Evolutionary conservation across 2,113 vertebrate species (phyloP).

Genomic region (Spea multiplicata): DNA sequence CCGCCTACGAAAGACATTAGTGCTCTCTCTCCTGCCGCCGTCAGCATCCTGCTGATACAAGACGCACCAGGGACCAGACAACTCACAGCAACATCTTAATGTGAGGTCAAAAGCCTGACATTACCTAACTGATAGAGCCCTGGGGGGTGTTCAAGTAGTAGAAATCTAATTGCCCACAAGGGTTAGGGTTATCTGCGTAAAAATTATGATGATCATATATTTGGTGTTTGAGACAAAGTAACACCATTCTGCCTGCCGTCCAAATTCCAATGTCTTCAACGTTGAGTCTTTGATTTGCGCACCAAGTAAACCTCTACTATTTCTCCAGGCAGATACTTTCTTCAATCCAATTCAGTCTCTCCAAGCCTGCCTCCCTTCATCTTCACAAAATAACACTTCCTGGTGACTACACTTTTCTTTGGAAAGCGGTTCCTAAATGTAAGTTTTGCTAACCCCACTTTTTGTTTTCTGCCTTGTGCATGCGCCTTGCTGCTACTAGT

Average conservation of each 20-base stretch:
- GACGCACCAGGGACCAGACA: background rate
- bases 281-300: no score
- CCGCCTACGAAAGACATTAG: background rate
- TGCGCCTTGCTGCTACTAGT: background rate
- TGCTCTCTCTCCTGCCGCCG: background rate
- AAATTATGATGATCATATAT: no score
- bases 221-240: no score
- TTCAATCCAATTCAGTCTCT: no score
- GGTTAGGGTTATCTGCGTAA: no score
- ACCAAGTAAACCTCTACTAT: no score
- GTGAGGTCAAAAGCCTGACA: background rate
- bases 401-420: background rate
- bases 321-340: no score
- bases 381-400: background rate
- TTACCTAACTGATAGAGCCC: background rate
- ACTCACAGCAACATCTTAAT: background rate
- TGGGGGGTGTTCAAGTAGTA: background rate
- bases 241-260: no score
- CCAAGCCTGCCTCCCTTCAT: no score
- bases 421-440: background rate
- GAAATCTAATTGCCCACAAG: no score
- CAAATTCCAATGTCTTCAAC: no score
- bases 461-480: background rate
- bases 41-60: slow-evolving; percentile 5
- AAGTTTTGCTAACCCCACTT: background rate